phyloP scores from a whole-genome alignment of 1,140 invertebrate species.

The Callitettix versicolor region DNA sequence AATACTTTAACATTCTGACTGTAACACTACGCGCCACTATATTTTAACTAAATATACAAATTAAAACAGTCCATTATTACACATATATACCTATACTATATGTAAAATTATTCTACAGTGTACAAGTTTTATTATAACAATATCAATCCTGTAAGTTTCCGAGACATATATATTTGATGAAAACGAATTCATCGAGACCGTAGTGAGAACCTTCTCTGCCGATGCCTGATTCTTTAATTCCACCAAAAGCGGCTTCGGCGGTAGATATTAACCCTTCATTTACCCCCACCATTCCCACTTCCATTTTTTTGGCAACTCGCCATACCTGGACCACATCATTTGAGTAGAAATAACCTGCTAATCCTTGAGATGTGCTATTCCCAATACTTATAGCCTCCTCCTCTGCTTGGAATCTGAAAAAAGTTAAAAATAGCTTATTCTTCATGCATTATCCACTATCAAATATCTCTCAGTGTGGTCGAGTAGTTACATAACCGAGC shows the following conservation, averaged over 20 bases:
- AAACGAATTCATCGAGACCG: constrained; percentile 91
- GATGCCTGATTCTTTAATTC: constrained; percentile 93
- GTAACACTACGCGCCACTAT: too few species aligned
- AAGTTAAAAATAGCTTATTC: constrained; percentile 10
- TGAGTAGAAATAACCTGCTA: constrained; percentile 89
- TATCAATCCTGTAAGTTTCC: constrained; percentile 33
- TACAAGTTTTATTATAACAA: too few species aligned
- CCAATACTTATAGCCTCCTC: constrained; percentile 77
- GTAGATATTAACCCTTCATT: constrained; percentile 92
- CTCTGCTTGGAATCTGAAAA: constrained; percentile 68
- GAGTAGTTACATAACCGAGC: too few species aligned
- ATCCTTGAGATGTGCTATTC: constrained; percentile 58
- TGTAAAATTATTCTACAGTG: too few species aligned
- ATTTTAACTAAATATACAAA: too few species aligned
- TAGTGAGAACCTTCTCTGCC: constrained; percentile 90
- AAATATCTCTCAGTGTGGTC: background rate
- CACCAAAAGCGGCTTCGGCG: constrained; percentile 91
- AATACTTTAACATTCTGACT: too few species aligned
- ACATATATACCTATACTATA: too few species aligned
- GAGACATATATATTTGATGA: constrained; percentile 89
- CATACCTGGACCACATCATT: constrained; percentile 86
- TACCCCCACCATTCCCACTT: constrained; percentile 93
- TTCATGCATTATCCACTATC: constrained; percentile 7
- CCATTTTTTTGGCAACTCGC: constrained; percentile 71
- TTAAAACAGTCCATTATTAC: too few species aligned